These are phyloP conservation scores for Bothrops jararaca DNA, from an alignment of 2,113 vertebrate genomes.

Conservation along the genomic window DNA sequence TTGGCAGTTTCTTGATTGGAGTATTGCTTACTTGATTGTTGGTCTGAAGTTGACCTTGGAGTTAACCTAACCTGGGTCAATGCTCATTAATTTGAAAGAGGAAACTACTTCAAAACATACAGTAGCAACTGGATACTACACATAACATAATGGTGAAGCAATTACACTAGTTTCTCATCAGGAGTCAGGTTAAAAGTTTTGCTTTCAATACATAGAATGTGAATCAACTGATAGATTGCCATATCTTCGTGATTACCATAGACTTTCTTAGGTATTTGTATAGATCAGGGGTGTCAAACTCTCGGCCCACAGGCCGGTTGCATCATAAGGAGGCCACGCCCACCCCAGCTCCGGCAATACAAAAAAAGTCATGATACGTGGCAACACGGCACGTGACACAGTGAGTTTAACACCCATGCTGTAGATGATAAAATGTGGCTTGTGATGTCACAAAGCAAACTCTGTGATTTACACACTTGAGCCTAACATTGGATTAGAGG, in stretches of 20 bases:
- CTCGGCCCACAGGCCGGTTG: no score
- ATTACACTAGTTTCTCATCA: not conserved
- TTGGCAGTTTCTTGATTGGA: no score
- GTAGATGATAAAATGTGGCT: not conserved
- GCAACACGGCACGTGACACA: no score
- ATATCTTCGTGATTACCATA: not conserved
- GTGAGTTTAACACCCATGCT: no score
- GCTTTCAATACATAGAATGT: not conserved
- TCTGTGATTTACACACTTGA: not conserved
- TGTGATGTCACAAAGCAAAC: not conserved
- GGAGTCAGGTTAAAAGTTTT: not conserved
- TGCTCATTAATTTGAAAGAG: slow-evolving; percentile 35
- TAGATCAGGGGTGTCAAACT: no score
- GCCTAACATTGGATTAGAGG: not conserved
- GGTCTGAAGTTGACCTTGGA: no score
- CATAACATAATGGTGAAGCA: not conserved
- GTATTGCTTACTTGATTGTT: no score
- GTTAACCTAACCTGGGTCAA: slow-evolving; percentile 11
- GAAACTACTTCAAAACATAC: not conserved
- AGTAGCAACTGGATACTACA: not conserved
- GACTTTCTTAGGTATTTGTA: not conserved
- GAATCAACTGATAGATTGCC: not conserved
- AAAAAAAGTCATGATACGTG: no score
- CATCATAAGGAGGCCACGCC: no score
- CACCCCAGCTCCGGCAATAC: no score